A percentile compares a stretch with the other conserved stretches of the same genome.
Evolutionary conservation across 2,888 invertebrate species (phyloP).

Genomic region (Patella ulyssiponensis): DNA sequence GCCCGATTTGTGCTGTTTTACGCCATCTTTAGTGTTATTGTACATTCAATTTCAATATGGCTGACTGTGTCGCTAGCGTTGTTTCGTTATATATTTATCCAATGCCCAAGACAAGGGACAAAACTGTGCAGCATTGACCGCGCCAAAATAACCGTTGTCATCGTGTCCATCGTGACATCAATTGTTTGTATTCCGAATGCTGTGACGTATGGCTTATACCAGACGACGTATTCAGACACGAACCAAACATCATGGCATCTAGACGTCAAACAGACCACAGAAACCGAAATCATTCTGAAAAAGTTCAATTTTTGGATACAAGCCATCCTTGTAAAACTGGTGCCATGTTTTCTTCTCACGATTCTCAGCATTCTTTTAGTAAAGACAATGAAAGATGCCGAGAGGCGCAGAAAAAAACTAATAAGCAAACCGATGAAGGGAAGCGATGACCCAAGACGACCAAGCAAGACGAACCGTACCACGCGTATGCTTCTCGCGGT

Average conservation of each 20-base stretch:
- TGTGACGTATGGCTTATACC: conserved; percentile 75
- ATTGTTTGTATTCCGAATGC: conserved; percentile 70
- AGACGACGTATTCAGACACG: conserved; percentile 49
- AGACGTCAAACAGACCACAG: conserved; percentile 74
- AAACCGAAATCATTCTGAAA: conserved; percentile 40
- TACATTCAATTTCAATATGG: conserved; percentile 94
- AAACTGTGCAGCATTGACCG: conserved; percentile 87
- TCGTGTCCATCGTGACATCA: conserved; percentile 61
- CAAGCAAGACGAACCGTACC: conserved; percentile 78
- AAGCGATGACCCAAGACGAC: conserved; percentile 53
- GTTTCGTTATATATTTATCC: conserved; percentile 82
- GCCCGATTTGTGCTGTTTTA: conserved; percentile 78
- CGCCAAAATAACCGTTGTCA: conserved; percentile 85
- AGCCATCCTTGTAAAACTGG: conserved; percentile 91
- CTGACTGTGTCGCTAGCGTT: conserved; percentile 92
- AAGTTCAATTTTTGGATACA: conserved; percentile 80
- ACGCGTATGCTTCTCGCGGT: conserved; percentile 91
- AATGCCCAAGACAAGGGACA: conserved; percentile 82
- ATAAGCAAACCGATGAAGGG: conserved; percentile 48
- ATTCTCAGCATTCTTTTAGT: conserved; percentile 75
- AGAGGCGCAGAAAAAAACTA: conserved; percentile 63
- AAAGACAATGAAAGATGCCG: conserved; percentile 71
- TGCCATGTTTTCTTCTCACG: conserved; percentile 90
- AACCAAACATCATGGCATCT: conserved; percentile 63
- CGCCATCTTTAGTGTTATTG: conserved; percentile 88